These are phyloP conservation scores for Cryptotermes secundus DNA, from an alignment of 1,140 invertebrate species.

Conservation along the genomic window DNA sequence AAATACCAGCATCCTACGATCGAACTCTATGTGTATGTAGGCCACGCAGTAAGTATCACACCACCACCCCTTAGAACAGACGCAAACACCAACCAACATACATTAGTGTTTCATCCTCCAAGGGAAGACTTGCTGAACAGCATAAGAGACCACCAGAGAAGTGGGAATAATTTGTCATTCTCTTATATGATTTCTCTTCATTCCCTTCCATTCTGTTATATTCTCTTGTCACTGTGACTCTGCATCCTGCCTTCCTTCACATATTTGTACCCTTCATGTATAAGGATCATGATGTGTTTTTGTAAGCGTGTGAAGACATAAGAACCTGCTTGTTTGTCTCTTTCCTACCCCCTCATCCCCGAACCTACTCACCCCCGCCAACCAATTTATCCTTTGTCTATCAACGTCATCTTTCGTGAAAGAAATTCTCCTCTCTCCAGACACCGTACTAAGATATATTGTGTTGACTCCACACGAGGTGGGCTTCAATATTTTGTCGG, in stretches of 20 bases:
- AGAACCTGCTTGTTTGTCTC: not conserved
- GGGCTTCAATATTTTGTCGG: not conserved
- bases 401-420: conserved; percentile 24
- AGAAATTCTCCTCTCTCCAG: not conserved
- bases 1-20: not conserved
- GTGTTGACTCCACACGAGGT: not conserved
- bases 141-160: conserved; percentile 15
- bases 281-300: not conserved
- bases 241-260: not conserved
- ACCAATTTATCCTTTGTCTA: conserved; percentile 30
- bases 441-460: not conserved
- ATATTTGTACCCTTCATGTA: not conserved
- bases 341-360: not conserved
- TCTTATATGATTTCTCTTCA: not conserved
- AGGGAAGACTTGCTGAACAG: not conserved
- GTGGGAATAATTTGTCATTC: conserved; percentile 27
- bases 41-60: not conserved
- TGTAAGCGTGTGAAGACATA: not conserved
- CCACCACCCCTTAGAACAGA: not conserved
- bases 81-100: not conserved
- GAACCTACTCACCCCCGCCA: not conserved
- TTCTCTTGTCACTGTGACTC: not conserved
- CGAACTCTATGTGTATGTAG: not conserved
- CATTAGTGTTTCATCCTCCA: conserved; percentile 25
- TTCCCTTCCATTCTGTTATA: not conserved